Evolutionary conservation across 2,888 invertebrate genomes (phyloP).

Genomic region (Cephus spinipes): DNA sequence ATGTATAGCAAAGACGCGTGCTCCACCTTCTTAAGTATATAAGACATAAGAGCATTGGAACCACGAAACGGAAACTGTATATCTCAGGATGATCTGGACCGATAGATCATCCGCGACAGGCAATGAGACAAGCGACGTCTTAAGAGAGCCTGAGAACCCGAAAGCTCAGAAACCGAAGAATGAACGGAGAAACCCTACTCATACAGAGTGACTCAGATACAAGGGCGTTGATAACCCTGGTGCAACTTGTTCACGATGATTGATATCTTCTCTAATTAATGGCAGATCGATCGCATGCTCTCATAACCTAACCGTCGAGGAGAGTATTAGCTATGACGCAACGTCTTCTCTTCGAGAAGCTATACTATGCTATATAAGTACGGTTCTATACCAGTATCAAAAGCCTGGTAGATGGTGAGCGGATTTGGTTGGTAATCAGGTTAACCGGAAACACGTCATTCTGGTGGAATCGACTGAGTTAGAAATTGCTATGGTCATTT

Average conservation of each 20-base stretch:
- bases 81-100: slow-evolving; percentile 5
- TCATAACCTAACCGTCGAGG: not conserved
- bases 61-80: slow-evolving; percentile 3
- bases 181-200: slow-evolving; percentile 1
- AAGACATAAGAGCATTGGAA: not conserved
- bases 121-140: slow-evolving; percentile 1
- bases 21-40: not conserved
- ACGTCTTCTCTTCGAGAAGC: not conserved
- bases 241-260: slow-evolving; percentile 9
- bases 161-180: not conserved
- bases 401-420: not conserved
- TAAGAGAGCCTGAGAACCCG: not conserved
- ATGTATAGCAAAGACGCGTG: not conserved
- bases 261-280: slow-evolving; percentile 6
- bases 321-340: not conserved
- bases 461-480: not conserved
- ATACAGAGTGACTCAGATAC: not conserved
- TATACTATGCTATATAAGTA: not conserved
- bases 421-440: not conserved
- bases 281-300: slow-evolving; percentile 2
- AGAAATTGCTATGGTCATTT: not conserved
- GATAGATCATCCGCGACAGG: slow-evolving; percentile 11
- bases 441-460: not conserved
- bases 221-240: not conserved
- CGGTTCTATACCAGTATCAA: not conserved